phyloP scores from a whole-genome alignment of 2,113 vertebrate species.

The Xiphorhynchus elegans region DNA sequence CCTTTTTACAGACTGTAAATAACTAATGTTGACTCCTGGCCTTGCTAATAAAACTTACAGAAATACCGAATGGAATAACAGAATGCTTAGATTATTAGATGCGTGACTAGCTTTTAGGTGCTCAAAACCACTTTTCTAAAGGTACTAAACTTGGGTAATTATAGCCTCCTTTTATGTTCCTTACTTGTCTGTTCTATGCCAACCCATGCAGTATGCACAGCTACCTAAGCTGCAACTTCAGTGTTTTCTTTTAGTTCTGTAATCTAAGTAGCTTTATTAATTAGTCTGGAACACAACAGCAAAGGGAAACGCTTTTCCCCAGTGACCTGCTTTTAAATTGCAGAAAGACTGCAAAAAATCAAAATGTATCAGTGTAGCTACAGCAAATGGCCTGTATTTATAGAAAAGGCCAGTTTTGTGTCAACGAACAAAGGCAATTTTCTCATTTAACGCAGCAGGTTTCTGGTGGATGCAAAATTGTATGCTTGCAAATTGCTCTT shows the following conservation, averaged over 20 bases:
- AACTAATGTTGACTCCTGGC: conserved; percentile 12
- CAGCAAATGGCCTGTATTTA: not conserved
- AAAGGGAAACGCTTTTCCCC: not conserved
- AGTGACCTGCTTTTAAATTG: not conserved
- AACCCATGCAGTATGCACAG: not conserved
- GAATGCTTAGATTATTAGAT: not conserved
- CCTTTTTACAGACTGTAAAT: conserved; percentile 50
- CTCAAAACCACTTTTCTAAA: not conserved
- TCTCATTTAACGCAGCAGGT: not conserved
- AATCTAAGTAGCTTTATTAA: not conserved
- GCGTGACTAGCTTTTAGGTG: not conserved
- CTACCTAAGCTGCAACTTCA: not conserved
- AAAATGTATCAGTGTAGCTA: not conserved
- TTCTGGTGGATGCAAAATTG: not conserved
- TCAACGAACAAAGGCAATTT: not conserved
- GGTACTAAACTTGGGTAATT: not conserved
- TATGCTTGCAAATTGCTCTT: not conserved
- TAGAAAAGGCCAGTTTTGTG: not conserved
- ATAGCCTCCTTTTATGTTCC: not conserved
- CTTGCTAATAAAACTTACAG: conserved; percentile 32
- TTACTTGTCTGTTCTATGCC: not conserved
- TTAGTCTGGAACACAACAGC: not conserved
- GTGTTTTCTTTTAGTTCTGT: not conserved
- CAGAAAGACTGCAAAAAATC: not conserved
- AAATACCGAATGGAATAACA: not conserved